Conservation (phyloP, 2,888 invertebrate genomes). For the Drosophila pegasa region DNA sequence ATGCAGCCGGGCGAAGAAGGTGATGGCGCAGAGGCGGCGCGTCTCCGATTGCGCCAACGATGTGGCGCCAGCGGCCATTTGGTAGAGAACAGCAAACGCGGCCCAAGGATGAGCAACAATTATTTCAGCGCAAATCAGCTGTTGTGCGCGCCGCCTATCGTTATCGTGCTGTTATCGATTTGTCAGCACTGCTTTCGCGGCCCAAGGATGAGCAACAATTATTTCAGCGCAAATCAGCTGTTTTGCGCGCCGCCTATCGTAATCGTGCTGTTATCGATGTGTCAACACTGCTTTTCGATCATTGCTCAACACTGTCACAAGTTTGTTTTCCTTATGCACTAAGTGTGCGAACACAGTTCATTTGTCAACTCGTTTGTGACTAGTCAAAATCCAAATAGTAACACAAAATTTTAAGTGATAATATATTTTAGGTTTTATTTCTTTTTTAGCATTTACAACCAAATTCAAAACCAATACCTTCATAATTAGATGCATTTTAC, state of each 20-base stretch:
- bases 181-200: conserved; percentile 32
- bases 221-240: conserved; percentile 48
- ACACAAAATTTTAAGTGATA: neutral
- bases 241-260: conserved; percentile 5
- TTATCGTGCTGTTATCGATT: too few species aligned
- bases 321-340: conserved; percentile 41
- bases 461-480: neutral
- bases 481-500: neutral
- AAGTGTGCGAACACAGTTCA: rapidly evolving
- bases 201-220: conserved; percentile 62
- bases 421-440: neutral
- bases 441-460: neutral
- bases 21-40: conserved; percentile 90
- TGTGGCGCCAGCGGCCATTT: conserved; percentile 52
- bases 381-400: too few species aligned
- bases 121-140: conserved; percentile 49
- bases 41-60: conserved; percentile 45
- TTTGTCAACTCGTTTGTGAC: conserved; percentile 8
- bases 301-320: conserved; percentile 46
- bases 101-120: conserved; percentile 59
- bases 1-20: conserved; percentile 96
- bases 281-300: conserved; percentile 26
- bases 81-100: conserved; percentile 19
- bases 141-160: conserved; percentile 14
- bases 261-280: conserved; percentile 41